Evolutionary conservation across 2,888 invertebrate species (phyloP), one percentile per base, ranked within the genome.

Genomic region (Ellobium chinense): DNA sequence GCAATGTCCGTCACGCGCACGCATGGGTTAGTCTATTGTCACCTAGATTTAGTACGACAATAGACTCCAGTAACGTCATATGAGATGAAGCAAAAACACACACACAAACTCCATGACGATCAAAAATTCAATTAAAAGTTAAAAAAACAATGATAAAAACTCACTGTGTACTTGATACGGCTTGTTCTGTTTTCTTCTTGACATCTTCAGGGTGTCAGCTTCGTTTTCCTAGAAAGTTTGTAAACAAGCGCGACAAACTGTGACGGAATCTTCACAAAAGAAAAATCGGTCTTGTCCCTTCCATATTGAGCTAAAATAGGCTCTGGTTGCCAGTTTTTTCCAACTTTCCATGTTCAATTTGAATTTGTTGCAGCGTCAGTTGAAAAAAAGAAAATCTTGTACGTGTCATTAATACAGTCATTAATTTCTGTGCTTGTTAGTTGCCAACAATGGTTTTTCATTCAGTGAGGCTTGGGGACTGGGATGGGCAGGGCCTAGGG

Each of bases 111-210:
- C 7, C 46, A 46, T 46, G 18, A 12, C 7, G 46, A 46, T 46
- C 46, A 12, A 46, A 18, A 46, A 46, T 7, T 7, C 46, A 46
- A 18, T 46, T 46, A 80, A 82, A 80, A 70, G 60, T 79, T 77
- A 46, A 46, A 56, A 58, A 54, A 70, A 63, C 34, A 56, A n/a
- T 27, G 7, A 62, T 54, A 63, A 70, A 24, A 65, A 87, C 87
- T 88, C 84, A 89, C 89, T 88, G 60, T 81, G 83, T 77, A 88
- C 75, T 81, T 90, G 91, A 78, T 87, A 88, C 75, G 89, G 90
- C 81, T 89, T 90, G 62, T 87, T 85, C 83, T 91, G 90, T 82
- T 91, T 91, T 80, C 91, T 87, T 78, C 89, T 88, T 75, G 90
- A 89, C 86, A 89, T 88, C 80, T 86, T 88, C 46, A 46, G 7